These are phyloP conservation scores for Phyllotreta cruciferae DNA, from an alignment of 2,888 invertebrate species.

Conservation along the genomic window DNA sequence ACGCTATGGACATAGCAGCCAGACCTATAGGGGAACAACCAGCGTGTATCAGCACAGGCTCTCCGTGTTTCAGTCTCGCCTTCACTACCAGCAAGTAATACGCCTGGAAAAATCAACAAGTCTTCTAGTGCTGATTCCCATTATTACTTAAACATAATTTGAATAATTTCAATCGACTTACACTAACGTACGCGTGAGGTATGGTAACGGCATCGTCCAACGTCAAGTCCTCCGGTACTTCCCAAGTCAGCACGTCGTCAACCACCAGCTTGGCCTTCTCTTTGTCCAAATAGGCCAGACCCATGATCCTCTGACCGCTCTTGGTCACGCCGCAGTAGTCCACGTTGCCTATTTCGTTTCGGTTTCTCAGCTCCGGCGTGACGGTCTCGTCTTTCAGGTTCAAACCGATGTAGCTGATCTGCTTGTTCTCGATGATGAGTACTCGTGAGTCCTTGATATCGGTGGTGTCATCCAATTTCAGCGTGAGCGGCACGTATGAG, in stretches of 20 bases:
- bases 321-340: conserved; percentile 54
- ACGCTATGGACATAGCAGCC: conserved; percentile 72
- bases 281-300: conserved; percentile 62
- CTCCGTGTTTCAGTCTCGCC: conserved; percentile 53
- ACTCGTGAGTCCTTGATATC: conserved; percentile 2
- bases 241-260: conserved; percentile 66
- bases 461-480: conserved; percentile 41
- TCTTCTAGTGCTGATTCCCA: background rate
- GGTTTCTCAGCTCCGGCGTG: conserved; percentile 42
- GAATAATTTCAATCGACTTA: conserved; percentile 44
- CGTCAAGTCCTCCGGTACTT: conserved; percentile 74
- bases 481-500: conserved; percentile 49
- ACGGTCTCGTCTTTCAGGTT: conserved; percentile 56
- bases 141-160: conserved; percentile 16
- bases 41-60: conserved; percentile 64
- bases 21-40: conserved; percentile 74
- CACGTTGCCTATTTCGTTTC: conserved; percentile 54
- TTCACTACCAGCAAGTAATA: conserved; percentile 59
- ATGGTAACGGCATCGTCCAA: conserved; percentile 79
- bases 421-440: conserved; percentile 45
- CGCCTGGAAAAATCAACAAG: conserved; percentile 54
- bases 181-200: conserved; percentile 79
- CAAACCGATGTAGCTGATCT: conserved; percentile 53
- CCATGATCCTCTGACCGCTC: conserved; percentile 72
- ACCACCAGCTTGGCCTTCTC: conserved; percentile 51